Base-by-base conservation (phyloP, 2,797 vertebrate species). In the Lates japonicus region DNA sequence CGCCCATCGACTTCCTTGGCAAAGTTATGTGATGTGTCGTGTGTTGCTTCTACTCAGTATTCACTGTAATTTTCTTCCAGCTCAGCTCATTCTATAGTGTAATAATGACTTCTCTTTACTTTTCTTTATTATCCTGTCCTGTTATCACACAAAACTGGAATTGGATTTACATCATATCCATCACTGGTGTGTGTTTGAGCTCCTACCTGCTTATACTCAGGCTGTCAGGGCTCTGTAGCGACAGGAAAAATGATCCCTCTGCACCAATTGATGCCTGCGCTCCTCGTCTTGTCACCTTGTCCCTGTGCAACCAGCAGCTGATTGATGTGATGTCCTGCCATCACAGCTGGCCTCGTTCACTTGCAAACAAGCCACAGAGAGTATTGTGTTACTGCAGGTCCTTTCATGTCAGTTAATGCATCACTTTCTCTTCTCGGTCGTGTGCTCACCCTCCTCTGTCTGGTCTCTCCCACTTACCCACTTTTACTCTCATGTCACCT, bases 241-340 rank as follows among this genome's bases (percentile, higher is more conserved):
- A 52, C 55, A 70, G 52, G 49, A 64, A 57, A 76, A 74, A 61
- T 33, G 11, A 74, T 60, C 64, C 39, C 48, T 13, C 20, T 29
- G 25, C 22, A 37, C 74, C 35, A n/a, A 58, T 48, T 22, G n/a
- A n/a, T 80, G 78, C 54, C 17, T 11, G 41, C 0, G 2, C 6
- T 46, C 11, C 60, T 58, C 7, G 14, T 64, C 69, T 44, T 51
- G 22, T 84, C 63, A 13, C 59, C 61, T 33, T 60, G 25, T 83
- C 76, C 19, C 13, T 4, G 17, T 70, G 64, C 58, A 51, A 33
- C 55, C 22, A 72, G 48, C 71, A 68, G 63, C 76, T 80, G 82
- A 85, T 83, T 77, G 79, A 83, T 80, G 70, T 7, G 64, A 70
- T 70, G 71, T 79, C 83, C 72, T 80, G 80, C 20, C 25, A 76